Evolutionary conservation across 2,797 vertebrate species (phyloP).

Genomic region (Chloroceryle inda): DNA sequence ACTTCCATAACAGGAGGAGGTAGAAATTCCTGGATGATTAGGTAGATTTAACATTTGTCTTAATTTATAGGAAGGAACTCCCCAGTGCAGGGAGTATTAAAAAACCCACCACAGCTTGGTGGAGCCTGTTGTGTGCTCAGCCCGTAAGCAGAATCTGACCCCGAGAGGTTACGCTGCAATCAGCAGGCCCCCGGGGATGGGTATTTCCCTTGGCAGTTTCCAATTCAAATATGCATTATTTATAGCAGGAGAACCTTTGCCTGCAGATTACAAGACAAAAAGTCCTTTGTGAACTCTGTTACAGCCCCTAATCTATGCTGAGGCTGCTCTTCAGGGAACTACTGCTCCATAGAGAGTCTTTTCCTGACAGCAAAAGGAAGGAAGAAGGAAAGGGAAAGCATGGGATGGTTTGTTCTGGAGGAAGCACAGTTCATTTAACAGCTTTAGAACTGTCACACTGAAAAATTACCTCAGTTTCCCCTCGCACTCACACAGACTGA

Average conservation of each 20-base stretch:
- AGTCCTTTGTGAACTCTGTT: neutral
- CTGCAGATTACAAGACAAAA: neutral
- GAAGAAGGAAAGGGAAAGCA: neutral
- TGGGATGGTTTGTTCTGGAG: neutral
- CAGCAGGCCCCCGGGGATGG: neutral
- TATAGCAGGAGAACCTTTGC: conserved; percentile 15
- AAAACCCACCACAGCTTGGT: neutral
- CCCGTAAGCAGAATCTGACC: neutral
- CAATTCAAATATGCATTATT: conserved; percentile 60
- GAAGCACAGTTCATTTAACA: neutral
- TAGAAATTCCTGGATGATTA: neutral
- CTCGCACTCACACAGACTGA: accelerated
- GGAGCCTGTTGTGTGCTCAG: neutral
- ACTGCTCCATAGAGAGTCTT: neutral
- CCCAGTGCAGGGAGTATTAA: neutral
- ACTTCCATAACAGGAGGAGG: neutral
- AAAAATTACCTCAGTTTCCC: neutral
- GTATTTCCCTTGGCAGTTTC: conserved; percentile 2
- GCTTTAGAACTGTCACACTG: neutral
- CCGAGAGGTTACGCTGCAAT: neutral
- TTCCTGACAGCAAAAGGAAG: neutral
- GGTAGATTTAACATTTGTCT: neutral
- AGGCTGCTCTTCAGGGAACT: neutral
- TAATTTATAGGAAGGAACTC: neutral
- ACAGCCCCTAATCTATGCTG: neutral